Percentiles rank a stretch among this genome's conserved stretches.
Evolutionary conservation across 2,113 vertebrate genomes (phyloP).

Genomic region (Hippocampus barbouri): DNA sequence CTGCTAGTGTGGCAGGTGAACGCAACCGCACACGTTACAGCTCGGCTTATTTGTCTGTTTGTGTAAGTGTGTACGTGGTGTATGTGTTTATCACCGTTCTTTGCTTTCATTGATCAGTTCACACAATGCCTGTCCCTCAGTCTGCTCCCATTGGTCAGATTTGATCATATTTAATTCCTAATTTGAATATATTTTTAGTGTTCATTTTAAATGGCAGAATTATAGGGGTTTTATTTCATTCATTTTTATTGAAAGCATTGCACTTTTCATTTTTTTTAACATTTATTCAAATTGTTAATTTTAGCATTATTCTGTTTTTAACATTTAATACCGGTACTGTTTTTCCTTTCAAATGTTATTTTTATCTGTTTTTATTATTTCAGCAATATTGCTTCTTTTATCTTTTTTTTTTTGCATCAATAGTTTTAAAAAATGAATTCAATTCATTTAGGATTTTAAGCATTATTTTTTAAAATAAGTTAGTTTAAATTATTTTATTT

Average conservation of each 20-base stretch:
- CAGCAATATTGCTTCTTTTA: too few species aligned
- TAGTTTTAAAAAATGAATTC: too few species aligned
- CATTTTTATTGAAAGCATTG: not conserved
- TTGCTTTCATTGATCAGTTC: not conserved
- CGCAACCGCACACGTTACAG: constrained; percentile 3
- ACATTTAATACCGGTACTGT: too few species aligned
- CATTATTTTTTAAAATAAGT: too few species aligned
- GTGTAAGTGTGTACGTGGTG: not conserved
- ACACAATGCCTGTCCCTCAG: not conserved
- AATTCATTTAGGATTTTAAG: too few species aligned
- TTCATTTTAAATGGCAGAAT: not conserved
- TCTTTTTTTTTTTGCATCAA: too few species aligned
- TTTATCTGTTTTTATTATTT: too few species aligned
- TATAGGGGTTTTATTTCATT: not conserved
- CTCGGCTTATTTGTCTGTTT: not conserved
- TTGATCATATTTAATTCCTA: not conserved
- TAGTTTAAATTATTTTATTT: too few species aligned
- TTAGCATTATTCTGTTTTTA: too few species aligned
- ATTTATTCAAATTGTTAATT: too few species aligned
- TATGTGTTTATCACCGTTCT: constrained; percentile 8
- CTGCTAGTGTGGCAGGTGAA: constrained; percentile 77
- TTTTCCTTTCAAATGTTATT: too few species aligned
- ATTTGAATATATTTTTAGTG: not conserved
- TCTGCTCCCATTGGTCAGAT: not conserved
- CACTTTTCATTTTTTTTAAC: too few species aligned